A percentile compares a stretch with the other conserved stretches of the same genome.
Evolutionary conservation across 2,888 invertebrate genomes (phyloP).

Genomic region (Anagyrus pseudococci): DNA sequence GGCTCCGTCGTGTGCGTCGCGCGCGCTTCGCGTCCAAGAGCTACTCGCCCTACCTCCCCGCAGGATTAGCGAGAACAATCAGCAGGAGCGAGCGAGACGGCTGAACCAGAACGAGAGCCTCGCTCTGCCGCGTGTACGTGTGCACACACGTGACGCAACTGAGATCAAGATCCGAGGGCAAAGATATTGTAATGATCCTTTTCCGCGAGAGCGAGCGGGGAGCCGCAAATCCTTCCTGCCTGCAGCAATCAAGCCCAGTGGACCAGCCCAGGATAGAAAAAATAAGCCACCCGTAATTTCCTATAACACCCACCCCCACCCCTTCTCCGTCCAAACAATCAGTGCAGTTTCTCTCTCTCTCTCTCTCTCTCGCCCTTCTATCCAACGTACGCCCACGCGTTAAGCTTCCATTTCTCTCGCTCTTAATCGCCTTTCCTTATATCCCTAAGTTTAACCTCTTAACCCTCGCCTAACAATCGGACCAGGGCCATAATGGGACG

Average conservation of each 20-base stretch:
- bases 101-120: too few species aligned
- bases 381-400: too few species aligned
- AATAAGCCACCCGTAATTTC: conserved; percentile 13
- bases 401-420: too few species aligned
- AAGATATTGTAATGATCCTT: conserved; percentile 15
- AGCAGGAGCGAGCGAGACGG: background rate
- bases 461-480: too few species aligned
- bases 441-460: too few species aligned
- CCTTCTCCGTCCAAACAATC: background rate
- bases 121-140: too few species aligned
- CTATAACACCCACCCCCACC: background rate
- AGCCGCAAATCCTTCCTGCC: conserved; percentile 12
- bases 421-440: too few species aligned
- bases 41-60: background rate
- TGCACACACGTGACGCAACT: background rate
- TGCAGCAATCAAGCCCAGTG: background rate
- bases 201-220: conserved; percentile 15
- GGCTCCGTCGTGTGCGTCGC: too few species aligned
- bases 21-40: too few species aligned
- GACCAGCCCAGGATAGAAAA: background rate
- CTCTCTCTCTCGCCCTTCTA: too few species aligned
- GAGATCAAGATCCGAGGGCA: conserved; percentile 24
- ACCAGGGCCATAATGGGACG: too few species aligned
- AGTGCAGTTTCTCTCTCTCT: too few species aligned
- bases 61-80: background rate